phyloP scores from a whole-genome alignment of 2,888 invertebrate genomes.

The Phytoseiulus persimilis region DNA sequence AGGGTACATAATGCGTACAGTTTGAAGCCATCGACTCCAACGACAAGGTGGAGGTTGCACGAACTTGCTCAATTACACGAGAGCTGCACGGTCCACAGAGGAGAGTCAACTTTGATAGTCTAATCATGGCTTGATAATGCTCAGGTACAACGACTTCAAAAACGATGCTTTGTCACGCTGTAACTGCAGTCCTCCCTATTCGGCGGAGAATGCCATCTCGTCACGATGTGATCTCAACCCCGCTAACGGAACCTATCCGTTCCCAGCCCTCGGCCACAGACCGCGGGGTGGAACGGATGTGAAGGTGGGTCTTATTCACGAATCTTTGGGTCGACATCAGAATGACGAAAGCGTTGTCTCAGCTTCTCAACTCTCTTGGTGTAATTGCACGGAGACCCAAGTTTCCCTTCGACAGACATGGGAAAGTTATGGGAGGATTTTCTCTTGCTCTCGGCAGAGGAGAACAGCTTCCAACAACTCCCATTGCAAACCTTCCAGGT shows the following conservation, averaged over 20 bases:
- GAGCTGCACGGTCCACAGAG: no score
- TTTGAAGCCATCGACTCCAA: no score
- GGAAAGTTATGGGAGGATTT: no score
- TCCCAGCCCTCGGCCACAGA: conserved; percentile 61
- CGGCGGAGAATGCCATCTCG: conserved; percentile 64
- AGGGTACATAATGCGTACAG: neutral
- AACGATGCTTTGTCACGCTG: conserved; percentile 62
- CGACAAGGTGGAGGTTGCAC: no score
- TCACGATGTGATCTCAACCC: conserved; percentile 65
- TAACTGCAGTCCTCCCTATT: conserved; percentile 62
- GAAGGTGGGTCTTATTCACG: conserved; percentile 55
- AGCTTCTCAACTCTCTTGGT: no score
- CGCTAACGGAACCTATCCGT: conserved; percentile 62
- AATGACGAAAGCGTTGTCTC: no score
- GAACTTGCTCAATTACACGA: no score
- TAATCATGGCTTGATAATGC: conserved; percentile 30
- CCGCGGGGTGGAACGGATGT: conserved; percentile 63
- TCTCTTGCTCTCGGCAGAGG: no score
- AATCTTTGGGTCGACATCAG: neutral
- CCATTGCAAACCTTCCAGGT: conserved; percentile 40
- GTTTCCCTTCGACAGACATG: no score
- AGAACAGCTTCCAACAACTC: no score
- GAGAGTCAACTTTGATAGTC: neutral
- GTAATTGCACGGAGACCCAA: no score
- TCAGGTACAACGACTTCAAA: conserved; percentile 62